Base-by-base conservation (phyloP, 1,140 invertebrate genomes). In the Drosophila orena region DNA sequence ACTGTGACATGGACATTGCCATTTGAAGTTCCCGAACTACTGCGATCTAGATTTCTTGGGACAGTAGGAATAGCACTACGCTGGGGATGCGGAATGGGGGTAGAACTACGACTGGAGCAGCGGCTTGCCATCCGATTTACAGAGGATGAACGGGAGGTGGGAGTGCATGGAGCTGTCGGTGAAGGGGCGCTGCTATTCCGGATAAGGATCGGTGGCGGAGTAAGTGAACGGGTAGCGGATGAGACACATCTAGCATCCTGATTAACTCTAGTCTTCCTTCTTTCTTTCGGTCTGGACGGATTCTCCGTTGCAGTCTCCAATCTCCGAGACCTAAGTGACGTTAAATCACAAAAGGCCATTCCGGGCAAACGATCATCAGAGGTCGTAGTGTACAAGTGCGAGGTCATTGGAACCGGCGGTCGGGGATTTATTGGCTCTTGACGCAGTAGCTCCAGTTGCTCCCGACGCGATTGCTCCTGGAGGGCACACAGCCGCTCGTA, bases 321-420 rank as follows among this genome's bases (percentile, higher is more conserved):
- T 15, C 35, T 11, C 24, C 40, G 34, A 14, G 5, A 0, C 11
- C 62, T n/a, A 22, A 22, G 12, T 0, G 24, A 3, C 17, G 14
- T 15, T 0, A 35, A 34, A 1, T 77, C 55, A 49, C 57, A 43
- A 17, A 59, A 91, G 2, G 79, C 66, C 37, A 77, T 91, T 11
- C 83, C 72, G 2, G 88, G 88, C 52, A 91, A 59, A 2, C 88
- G 88, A 7, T 84, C 88, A 4, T 52, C 56, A 0, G 79, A 78
- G 11, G 59, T 14, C 1, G 10, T 57, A 0, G 57, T 35, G 2
- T 52, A 54, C 11, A 88, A 42, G 14, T 89, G 76, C 0, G 79
- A 83, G 7, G 56, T 70, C 69, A 77, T 71, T 0, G 42, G 35
- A 4, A 84, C 58, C 0, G 70, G 37, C 7, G 57, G 24, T 6